phyloP scores from a whole-genome alignment of 2,113 vertebrate species.

The Hypanus sabinus region DNA sequence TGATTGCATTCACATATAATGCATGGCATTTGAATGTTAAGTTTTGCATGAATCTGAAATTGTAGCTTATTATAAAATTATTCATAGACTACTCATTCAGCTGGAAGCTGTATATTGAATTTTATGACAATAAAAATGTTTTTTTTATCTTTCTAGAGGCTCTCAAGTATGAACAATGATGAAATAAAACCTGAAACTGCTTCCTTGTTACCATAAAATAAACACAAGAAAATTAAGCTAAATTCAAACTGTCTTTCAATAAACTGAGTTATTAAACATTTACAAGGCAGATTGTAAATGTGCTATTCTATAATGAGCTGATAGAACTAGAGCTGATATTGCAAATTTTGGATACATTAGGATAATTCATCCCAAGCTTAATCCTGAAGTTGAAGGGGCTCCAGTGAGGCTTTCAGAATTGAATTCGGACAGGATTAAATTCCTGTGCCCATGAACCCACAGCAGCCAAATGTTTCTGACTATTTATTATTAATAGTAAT shows the following conservation, averaged over 20 bases:
- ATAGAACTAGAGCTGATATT: not conserved
- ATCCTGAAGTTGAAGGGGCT: not conserved
- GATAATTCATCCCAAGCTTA: not conserved
- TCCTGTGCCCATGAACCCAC: not conserved
- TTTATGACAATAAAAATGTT: constrained; percentile 5
- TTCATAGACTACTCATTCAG: not conserved
- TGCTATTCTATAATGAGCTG: not conserved
- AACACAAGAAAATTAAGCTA: constrained; percentile 26
- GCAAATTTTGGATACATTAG: not conserved
- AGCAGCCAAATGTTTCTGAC: not conserved
- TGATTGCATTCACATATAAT: not conserved
- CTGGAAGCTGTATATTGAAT: constrained; percentile 23
- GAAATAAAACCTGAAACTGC: constrained; percentile 3
- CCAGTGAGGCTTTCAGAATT: not conserved
- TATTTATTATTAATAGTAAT: not conserved
- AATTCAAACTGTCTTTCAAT: constrained; percentile 16
- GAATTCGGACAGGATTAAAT: not conserved
- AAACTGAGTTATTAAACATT: constrained; percentile 19
- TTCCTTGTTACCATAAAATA: constrained; percentile 5
- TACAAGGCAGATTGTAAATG: not conserved
- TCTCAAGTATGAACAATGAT: constrained; percentile 25
- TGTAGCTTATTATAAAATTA: constrained; percentile 25
- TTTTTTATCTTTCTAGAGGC: not conserved
- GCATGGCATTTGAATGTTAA: not conserved
- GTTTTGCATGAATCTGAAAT: not conserved